Percentiles rank a stretch among this genome's conserved stretches.
Evolutionary conservation across 2,113 vertebrate species (phyloP).

Genomic region (Nothocercus nigrocapillus): DNA sequence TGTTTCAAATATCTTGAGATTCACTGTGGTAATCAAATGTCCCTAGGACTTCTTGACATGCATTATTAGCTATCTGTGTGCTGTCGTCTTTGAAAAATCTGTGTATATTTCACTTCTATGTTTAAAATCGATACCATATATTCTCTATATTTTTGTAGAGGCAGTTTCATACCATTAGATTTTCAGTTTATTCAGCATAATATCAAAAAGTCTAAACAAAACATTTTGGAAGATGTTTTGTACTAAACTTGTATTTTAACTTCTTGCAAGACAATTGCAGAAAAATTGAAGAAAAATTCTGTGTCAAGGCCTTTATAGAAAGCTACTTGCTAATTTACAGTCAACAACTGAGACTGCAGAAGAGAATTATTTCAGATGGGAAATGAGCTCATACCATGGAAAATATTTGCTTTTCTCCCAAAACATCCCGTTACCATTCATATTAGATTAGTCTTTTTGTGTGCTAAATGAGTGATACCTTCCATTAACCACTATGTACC

Average conservation of each 20-base stretch:
- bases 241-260: neutral
- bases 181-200: neutral
- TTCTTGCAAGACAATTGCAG: neutral
- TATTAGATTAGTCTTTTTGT: neutral
- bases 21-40: neutral
- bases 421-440: neutral
- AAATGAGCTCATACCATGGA: neutral
- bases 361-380: neutral
- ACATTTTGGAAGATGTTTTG: neutral
- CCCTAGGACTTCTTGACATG: neutral
- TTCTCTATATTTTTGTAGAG: neutral
- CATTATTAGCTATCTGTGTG: neutral
- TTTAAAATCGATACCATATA: neutral
- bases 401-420: neutral
- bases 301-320: neutral
- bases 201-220: neutral
- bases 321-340: neutral
- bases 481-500: neutral
- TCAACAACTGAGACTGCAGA: neutral
- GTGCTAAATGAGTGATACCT: neutral
- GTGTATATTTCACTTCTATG: neutral
- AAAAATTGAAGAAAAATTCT: neutral
- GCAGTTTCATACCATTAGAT: neutral
- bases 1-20: neutral
- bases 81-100: neutral